These are phyloP conservation scores for Notothenia coriiceps DNA, from an alignment of 2,113 vertebrate genomes.

Conservation along the genomic window DNA sequence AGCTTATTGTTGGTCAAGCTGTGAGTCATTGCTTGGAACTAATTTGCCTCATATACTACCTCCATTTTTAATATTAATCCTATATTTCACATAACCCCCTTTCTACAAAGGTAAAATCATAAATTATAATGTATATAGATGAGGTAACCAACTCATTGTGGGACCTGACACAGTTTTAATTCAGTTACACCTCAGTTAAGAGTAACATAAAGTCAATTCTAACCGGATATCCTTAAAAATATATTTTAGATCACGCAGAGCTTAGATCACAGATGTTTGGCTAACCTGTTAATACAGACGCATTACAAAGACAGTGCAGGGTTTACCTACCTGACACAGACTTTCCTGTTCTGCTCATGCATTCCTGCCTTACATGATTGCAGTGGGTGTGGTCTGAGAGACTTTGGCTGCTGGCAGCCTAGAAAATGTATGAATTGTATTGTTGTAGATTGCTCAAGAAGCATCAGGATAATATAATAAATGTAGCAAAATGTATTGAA, in stretches of 20 bases:
- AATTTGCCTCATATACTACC: conserved; percentile 78
- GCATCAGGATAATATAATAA: conserved; percentile 72
- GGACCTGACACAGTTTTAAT: conserved; percentile 19
- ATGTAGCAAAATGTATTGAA: conserved; percentile 82
- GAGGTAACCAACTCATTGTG: neutral
- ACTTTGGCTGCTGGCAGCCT: conserved; percentile 85
- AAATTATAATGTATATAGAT: conserved; percentile 7
- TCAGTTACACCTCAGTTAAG: neutral
- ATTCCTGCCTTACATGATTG: conserved; percentile 86
- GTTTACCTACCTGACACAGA: conserved; percentile 77
- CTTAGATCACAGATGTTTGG: conserved; percentile 47
- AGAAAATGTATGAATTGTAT: conserved; percentile 78
- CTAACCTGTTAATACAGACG: conserved; percentile 70
- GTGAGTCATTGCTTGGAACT: conserved; percentile 78
- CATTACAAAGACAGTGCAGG: conserved; percentile 72
- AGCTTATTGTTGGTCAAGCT: conserved; percentile 85
- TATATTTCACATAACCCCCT: conserved; percentile 47
- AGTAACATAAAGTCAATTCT: conserved; percentile 22
- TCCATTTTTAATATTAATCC: conserved; percentile 67
- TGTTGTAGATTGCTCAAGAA: conserved; percentile 77
- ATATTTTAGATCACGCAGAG: conserved; percentile 49
- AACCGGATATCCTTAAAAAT: conserved; percentile 52
- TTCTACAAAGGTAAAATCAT: conserved; percentile 10
- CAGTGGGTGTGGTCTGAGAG: conserved; percentile 85
- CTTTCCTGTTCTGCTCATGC: conserved; percentile 86